A percentile compares a stretch with the other conserved stretches of the same genome.
phyloP scores from a whole-genome alignment of 2,113 vertebrate species.

The Microcebus griseorufus region DNA sequence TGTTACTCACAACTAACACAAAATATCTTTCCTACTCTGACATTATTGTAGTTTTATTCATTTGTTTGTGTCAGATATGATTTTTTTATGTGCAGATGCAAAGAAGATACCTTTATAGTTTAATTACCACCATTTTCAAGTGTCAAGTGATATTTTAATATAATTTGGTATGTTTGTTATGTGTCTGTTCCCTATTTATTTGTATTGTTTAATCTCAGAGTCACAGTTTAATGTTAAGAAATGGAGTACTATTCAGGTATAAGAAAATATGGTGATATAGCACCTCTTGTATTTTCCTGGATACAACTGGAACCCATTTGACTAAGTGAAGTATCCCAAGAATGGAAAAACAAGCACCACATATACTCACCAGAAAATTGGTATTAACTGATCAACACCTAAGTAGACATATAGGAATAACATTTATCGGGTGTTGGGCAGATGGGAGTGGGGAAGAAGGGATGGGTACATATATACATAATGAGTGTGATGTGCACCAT shows the following conservation, averaged over 20 bases:
- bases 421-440: too few species aligned
- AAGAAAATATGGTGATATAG: too few species aligned
- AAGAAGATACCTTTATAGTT: background rate
- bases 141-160: background rate
- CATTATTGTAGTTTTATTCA: background rate
- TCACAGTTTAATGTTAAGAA: background rate
- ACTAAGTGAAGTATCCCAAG: too few species aligned
- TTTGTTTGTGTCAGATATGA: background rate
- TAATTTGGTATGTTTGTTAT: background rate
- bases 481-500: too few species aligned
- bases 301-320: too few species aligned
- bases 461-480: too few species aligned
- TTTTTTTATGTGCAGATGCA: background rate
- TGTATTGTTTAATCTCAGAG: background rate
- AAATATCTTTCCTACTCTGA: constrained; percentile 13
- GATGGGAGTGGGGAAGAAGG: too few species aligned
- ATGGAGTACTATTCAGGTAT: background rate
- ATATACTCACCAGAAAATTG: too few species aligned
- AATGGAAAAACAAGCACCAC: too few species aligned
- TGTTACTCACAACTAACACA: background rate
- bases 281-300: too few species aligned
- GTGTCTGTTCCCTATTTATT: background rate
- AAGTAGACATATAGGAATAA: too few species aligned
- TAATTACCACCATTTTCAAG: background rate
- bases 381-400: too few species aligned